These are phyloP conservation scores for Channa striata DNA, from an alignment of 2,797 vertebrate species.

Conservation along the genomic window DNA sequence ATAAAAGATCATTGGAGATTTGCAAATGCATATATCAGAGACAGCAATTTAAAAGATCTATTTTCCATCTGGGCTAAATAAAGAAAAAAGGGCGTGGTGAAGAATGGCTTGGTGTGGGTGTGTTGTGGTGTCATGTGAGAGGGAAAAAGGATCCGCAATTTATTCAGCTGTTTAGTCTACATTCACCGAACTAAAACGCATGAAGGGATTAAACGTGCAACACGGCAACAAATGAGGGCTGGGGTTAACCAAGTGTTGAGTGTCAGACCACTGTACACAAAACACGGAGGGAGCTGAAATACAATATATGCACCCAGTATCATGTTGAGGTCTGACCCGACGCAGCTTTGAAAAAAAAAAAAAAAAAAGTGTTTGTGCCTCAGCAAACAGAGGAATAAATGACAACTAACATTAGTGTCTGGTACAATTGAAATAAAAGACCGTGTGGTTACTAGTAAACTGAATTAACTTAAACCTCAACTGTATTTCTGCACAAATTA, in stretches of 20 bases:
- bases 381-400: slow-evolving; percentile 12
- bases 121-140: not conserved
- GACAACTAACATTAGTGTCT: not conserved
- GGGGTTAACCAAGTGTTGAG: slow-evolving; percentile 26
- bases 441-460: slow-evolving; percentile 17
- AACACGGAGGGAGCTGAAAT: slow-evolving; percentile 40
- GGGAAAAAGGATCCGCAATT: not conserved
- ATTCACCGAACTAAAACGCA: slow-evolving; percentile 16
- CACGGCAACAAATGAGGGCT: slow-evolving; percentile 2
- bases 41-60: not conserved
- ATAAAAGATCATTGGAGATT: not conserved
- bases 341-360: slow-evolving; percentile 23
- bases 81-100: slow-evolving; percentile 14
- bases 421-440: slow-evolving; percentile 30
- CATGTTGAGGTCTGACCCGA: slow-evolving; percentile 12
- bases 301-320: not conserved
- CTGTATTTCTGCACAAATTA: slow-evolving; percentile 17
- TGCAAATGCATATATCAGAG: not conserved
- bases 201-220: slow-evolving; percentile 30
- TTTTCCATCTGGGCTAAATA: slow-evolving; percentile 1
- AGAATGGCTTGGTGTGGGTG: not conserved
- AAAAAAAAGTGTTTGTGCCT: slow-evolving; percentile 10
- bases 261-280: slow-evolving; percentile 24
- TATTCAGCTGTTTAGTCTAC: slow-evolving; percentile 16
- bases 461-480: slow-evolving; percentile 3